A percentile compares a stretch with the other conserved stretches of the same genome.
Conservation (phyloP, 2,113 vertebrate genomes). For the Echinops telfairi region DNA sequence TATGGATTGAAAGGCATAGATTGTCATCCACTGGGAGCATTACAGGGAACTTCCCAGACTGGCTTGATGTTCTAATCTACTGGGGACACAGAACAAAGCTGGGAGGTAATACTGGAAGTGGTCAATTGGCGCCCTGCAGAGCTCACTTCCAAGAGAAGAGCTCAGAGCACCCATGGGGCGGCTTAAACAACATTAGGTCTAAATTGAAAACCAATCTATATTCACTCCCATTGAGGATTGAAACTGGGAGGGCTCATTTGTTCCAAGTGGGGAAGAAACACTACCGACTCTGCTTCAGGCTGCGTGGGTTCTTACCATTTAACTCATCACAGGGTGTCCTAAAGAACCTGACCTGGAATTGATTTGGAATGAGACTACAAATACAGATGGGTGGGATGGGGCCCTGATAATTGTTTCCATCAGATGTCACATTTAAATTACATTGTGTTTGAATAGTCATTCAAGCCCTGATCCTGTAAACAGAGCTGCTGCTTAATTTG, state of each 20-base stretch:
- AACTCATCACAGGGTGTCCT: slow-evolving; percentile 63
- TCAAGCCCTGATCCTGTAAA: slow-evolving; percentile 23
- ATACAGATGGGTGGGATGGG: slow-evolving; percentile 21
- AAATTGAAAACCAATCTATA: slow-evolving; percentile 80
- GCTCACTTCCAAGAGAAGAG: slow-evolving; percentile 65
- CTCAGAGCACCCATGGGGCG: slow-evolving; percentile 58
- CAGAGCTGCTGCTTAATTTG: slow-evolving; percentile 50
- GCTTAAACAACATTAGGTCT: slow-evolving; percentile 71
- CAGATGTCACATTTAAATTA: slow-evolving; percentile 41
- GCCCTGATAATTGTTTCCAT: slow-evolving; percentile 44
- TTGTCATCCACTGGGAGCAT: slow-evolving; percentile 25
- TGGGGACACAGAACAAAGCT: slow-evolving; percentile 13
- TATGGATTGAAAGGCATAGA: slow-evolving; percentile 17
- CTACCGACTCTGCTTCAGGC: slow-evolving; percentile 36
- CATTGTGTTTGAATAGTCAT: slow-evolving; percentile 37
- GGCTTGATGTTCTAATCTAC: slow-evolving; percentile 15
- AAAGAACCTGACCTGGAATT: slow-evolving; percentile 76
- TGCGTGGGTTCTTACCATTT: slow-evolving; percentile 74
- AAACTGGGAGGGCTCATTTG: slow-evolving; percentile 78
- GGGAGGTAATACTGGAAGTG: slow-evolving; percentile 57
- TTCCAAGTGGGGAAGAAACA: slow-evolving; percentile 73
- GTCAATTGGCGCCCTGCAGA: slow-evolving; percentile 70
- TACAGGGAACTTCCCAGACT: background rate
- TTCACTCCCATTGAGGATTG: slow-evolving; percentile 70
- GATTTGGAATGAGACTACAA: slow-evolving; percentile 65